Base-by-base conservation (phyloP, 2,888 invertebrate species). In the Spodoptera littoralis region DNA sequence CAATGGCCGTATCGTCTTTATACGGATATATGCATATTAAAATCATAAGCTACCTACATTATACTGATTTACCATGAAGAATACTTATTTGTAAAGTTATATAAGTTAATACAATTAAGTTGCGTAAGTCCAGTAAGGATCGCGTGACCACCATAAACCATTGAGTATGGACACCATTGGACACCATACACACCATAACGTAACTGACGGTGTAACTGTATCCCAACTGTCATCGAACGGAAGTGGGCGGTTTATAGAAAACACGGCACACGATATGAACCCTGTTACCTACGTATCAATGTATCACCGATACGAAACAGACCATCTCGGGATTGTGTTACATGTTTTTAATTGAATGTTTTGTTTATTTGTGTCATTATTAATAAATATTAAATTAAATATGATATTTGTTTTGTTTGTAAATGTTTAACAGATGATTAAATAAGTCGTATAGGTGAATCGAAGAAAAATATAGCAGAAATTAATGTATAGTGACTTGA, bases 231-330 rank as follows among this genome's bases (percentile, higher is more conserved):
- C 63, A 65, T 56, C 52, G 47, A 45, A 41, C 80, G 79, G 79
- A 79, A 76, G 76, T 79, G 80, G 80, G 80, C 78, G 79, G 65
- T 62, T 60, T 70, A 46, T 43, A 41, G 46, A 56, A 59, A 47
- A 60, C 42, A 54, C 9, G 59, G 57, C 27, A 59, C 76, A 49
- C 41, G 42, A 36, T 36, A 52, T 60, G 52, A 61, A 44, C 9
- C 22, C 50, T 47, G 43, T 50, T 46, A 55, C 51, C 30, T 6
- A 36, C 22, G 13, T 68, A 68, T 63, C 60, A 49, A 42, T 62
- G 44, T 27, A 50, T 49, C 55, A 13, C 59, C 51, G 66, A 77
- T 77, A 62, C 52, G 42, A 44, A 47, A 54, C 71, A 78, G 78
- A 70, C 18, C 61, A 55, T 52, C 36, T 18, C 18, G 30, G 58